A percentile compares a stretch with the other conserved stretches of the same genome.
These are phyloP conservation scores for Gastrophysa polygoni DNA, from an alignment of 2,888 invertebrate species.

Conservation along the genomic window DNA sequence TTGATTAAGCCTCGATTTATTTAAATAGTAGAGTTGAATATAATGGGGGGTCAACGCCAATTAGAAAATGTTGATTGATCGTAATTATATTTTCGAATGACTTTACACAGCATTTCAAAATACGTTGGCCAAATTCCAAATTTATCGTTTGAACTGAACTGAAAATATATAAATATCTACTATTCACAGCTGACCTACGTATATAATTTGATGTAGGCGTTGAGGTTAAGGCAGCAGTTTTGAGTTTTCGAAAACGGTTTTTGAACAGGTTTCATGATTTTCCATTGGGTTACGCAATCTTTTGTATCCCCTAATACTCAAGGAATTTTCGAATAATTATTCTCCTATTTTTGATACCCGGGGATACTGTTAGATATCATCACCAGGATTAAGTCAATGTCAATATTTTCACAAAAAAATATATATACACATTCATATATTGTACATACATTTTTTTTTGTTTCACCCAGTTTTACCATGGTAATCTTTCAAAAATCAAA, in stretches of 20 bases:
- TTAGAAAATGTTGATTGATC: background rate
- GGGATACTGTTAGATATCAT: no score
- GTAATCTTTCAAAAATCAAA: no score
- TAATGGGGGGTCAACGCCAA: background rate
- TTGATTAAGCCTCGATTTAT: background rate
- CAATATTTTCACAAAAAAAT: no score
- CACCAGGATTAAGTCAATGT: no score
- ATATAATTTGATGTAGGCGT: background rate
- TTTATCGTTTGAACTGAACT: background rate
- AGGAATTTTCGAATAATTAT: no score
- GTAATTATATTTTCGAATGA: background rate
- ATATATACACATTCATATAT: no score
- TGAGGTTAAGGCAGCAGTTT: background rate
- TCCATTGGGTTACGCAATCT: no score
- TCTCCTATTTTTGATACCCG: no score
- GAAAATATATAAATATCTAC: background rate
- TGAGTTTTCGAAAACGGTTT: background rate
- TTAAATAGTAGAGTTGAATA: background rate
- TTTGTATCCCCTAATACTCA: no score
- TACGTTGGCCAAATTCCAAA: background rate
- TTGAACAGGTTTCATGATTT: no score
- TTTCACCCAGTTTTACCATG: no score
- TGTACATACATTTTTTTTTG: no score
- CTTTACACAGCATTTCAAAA: background rate
- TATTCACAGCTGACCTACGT: background rate